Conservation (phyloP, 2,113 vertebrate species). For the Chlorodrepanis virens region DNA sequence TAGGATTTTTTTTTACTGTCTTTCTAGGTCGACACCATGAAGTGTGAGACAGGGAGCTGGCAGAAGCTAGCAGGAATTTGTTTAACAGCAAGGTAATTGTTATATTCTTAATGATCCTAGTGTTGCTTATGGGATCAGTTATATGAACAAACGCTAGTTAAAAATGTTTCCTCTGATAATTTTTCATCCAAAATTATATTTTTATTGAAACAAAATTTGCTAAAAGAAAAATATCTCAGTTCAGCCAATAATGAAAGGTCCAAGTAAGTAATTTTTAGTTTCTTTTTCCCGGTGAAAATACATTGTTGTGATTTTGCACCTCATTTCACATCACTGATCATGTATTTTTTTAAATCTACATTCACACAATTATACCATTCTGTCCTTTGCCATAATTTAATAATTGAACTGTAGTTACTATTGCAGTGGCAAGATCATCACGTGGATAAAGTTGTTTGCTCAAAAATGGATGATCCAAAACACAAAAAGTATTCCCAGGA, state of each 20-base stretch:
- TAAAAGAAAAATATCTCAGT: neutral
- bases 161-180: neutral
- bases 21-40: neutral
- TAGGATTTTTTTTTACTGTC: neutral
- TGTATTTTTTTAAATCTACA: neutral
- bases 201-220: neutral
- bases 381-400: neutral
- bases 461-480: neutral
- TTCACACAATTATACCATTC: neutral
- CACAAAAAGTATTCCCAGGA: neutral
- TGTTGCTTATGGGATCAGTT: neutral
- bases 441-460: neutral
- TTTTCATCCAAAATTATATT: neutral
- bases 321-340: neutral
- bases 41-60: neutral
- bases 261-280: neutral
- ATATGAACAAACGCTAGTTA: neutral
- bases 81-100: neutral
- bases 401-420: neutral
- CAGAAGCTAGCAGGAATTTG: neutral
- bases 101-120: neutral
- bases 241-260: neutral
- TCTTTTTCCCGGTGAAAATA: neutral
- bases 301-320: neutral
- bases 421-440: neutral